Evolutionary conservation across 92 coral and sea anemone species (phyloP).

Genomic region (Ricordea florida): DNA sequence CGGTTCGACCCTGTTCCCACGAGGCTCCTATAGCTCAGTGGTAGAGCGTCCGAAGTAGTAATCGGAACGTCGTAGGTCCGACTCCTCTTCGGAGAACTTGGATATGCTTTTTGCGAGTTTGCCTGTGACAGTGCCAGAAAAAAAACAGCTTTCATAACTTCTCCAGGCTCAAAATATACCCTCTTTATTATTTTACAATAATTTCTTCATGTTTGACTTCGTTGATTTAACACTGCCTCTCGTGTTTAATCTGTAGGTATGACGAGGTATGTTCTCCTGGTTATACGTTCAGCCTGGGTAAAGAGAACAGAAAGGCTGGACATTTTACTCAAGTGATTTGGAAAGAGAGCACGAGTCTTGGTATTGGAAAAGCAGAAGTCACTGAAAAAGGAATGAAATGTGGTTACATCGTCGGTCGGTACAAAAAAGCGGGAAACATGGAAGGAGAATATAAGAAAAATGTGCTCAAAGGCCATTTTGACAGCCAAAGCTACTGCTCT

Average conservation of each 20-base stretch:
- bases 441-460: conserved; percentile 30
- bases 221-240: neutral
- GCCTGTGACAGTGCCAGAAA: no score
- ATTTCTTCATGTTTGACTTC: neutral
- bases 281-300: conserved; percentile 33
- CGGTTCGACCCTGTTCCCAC: no score
- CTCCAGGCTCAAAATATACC: no score
- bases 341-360: conserved; percentile 77
- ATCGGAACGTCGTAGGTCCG: no score
- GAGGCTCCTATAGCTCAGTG: no score
- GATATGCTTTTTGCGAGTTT: no score
- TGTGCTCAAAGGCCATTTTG: conserved; percentile 44
- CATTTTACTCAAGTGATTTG: conserved; percentile 88
- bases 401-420: conserved; percentile 71
- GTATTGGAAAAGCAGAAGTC: conserved; percentile 75
- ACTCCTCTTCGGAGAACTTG: no score
- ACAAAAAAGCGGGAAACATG: conserved; percentile 79
- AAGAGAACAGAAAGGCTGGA: conserved; percentile 49
- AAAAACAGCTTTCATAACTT: no score
- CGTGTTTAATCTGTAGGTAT: no score
- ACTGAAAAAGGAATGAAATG: conserved; percentile 50
- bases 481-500: conserved; percentile 19
- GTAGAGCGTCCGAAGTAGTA: no score
- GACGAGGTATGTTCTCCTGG: conserved; percentile 36
- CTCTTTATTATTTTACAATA: neutral